Percentiles rank a stretch among this genome's conserved stretches.
phyloP scores from a whole-genome alignment of 2,113 vertebrate genomes.

The Tringa solitaria region DNA sequence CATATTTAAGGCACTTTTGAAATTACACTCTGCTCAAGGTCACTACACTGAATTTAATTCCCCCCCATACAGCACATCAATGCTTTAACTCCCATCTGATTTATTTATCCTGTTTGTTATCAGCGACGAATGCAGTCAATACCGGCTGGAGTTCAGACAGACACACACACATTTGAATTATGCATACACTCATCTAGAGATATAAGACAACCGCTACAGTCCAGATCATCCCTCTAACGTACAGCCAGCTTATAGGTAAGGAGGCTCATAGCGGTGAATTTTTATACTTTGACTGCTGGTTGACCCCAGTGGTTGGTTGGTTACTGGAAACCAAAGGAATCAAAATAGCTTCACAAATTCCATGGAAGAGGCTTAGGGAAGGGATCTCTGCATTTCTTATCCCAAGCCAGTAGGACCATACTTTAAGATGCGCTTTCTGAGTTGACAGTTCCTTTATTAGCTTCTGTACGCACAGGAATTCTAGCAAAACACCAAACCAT shows the following conservation, averaged over 20 bases:
- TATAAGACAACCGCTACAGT: neutral
- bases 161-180: neutral
- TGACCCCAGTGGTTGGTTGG: constrained; percentile 1
- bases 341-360: constrained; percentile 15
- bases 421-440: neutral
- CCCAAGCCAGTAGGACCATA: neutral
- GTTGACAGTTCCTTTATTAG: constrained; percentile 29
- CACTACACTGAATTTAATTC: neutral
- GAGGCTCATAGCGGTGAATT: neutral
- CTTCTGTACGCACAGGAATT: constrained; percentile 36
- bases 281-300: constrained; percentile 47
- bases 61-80: neutral
- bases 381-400: neutral
- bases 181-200: neutral
- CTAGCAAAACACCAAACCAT: constrained; percentile 34
- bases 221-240: neutral
- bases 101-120: constrained; percentile 39
- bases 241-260: neutral
- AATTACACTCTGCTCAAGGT: neutral
- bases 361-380: neutral
- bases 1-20: constrained; percentile 5
- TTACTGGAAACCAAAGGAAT: constrained; percentile 26
- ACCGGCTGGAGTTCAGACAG: neutral
- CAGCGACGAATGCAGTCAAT: constrained; percentile 18
- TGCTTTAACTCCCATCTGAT: constrained; percentile 29